Conservation (phyloP, 2,888 invertebrate genomes). For the Cheilosia pagana region DNA sequence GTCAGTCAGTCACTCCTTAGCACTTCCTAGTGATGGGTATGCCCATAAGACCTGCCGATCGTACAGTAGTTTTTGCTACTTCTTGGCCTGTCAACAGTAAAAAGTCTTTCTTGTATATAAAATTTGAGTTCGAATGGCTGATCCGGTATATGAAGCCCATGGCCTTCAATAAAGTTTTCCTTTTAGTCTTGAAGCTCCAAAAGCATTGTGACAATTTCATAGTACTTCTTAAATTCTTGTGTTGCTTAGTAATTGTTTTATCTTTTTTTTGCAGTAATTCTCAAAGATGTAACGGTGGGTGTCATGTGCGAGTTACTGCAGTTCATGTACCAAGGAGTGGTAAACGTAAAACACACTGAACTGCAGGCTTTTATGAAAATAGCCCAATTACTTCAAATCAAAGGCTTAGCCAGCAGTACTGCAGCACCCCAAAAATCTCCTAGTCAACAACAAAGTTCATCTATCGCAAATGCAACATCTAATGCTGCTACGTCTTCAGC, state of each 20-base stretch:
- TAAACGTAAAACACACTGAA: slow-evolving; percentile 84
- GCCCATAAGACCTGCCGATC: no score
- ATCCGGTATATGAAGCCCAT: no score
- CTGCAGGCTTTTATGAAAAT: slow-evolving; percentile 84
- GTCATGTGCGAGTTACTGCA: slow-evolving; percentile 85
- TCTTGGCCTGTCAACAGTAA: no score
- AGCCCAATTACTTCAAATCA: slow-evolving; percentile 84
- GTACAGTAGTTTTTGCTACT: no score
- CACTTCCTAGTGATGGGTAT: no score
- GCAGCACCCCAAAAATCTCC: slow-evolving; percentile 80
- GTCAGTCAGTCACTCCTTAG: no score
- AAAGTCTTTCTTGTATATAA: no score
- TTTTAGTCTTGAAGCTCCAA: no score
- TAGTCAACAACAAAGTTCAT: slow-evolving; percentile 75
- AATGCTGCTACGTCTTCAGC: slow-evolving; percentile 53
- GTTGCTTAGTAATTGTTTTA: neutral
- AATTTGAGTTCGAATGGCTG: no score
- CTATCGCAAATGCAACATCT: slow-evolving; percentile 64
- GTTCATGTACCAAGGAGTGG: slow-evolving; percentile 87
- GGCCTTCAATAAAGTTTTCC: no score
- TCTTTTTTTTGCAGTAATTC: slow-evolving; percentile 81
- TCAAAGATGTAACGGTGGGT: slow-evolving; percentile 85
- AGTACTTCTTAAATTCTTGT: no score
- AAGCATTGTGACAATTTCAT: no score
- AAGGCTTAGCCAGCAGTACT: slow-evolving; percentile 83